Base-by-base conservation (phyloP, 23 tunicate genomes). In the Diplosoma virens region DNA sequence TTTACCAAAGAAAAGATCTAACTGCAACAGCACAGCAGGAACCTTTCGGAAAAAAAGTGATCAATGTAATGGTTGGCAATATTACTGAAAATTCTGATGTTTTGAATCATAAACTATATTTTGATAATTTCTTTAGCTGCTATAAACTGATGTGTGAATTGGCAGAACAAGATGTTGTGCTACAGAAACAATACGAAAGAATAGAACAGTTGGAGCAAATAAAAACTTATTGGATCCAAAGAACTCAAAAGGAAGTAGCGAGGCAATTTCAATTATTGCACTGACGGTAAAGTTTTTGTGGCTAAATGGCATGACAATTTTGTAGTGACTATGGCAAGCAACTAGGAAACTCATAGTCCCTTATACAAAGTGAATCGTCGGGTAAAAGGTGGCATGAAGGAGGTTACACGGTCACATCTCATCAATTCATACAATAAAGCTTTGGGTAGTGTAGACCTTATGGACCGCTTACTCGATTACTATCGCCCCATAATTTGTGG, bases 291-390 rank as follows among this genome's bases (percentile, higher is more conserved):
- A n/a, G 71, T 64, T 4, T 25, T 25, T 64, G 71, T 64, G 14
- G 36, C 37, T 25, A 64, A 4, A 36, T 64, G 71, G 71, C 36
- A 28, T 28, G 71, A 64, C 71, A 64, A 64, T 64, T 25, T 36
- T 16, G 20, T 64, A 5, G 71, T 64, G 20, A 28, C 36, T 36
- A 64, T 64, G 3, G 33, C 71, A 9, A 64, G 71, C 71, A 64
- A 64, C 29, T 64, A 25, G 63, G 63, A 55, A 16, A 55, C 24
- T 55, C 63, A 55, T 25, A 25, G 20, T 22, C 63, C 63, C 24
- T 22, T 55, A 14, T 25, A 6, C 24, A 16, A 11, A 25, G 24
- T 25, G 24, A 55, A 11, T 14, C 63, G 63, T 55, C 63, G 63
- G 4, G 63, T 55, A 4, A 55, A 25, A 41, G 50, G 50, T 41